Evolutionary conservation across 2,113 vertebrate genomes (phyloP).

Genomic region (Zootoca vivipara): DNA sequence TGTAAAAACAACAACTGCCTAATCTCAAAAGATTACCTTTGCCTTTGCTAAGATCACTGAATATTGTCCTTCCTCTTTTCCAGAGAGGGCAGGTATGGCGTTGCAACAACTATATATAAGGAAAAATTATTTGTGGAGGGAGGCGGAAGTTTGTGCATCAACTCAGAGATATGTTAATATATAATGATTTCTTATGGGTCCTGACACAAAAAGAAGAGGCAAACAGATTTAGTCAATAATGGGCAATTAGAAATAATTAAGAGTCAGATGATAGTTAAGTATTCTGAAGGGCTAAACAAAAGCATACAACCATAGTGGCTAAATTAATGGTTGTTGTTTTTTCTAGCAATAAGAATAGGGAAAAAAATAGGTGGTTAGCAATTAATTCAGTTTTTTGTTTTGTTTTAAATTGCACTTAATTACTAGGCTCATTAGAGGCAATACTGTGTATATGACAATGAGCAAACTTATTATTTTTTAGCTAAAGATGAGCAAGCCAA

Average conservation of each 20-base stretch:
- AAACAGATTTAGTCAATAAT: conserved; percentile 4
- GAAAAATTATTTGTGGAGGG: neutral
- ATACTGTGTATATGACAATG: conserved; percentile 41
- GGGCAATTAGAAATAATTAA: neutral
- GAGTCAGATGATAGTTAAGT: neutral
- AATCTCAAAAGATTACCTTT: neutral
- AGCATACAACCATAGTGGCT: neutral
- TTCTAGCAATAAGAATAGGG: conserved; percentile 2
- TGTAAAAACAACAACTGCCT: neutral
- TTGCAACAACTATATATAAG: neutral
- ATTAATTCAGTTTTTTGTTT: conserved; percentile 37
- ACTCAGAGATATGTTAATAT: neutral
- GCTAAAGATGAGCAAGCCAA: conserved; percentile 27
- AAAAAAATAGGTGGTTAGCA: conserved; percentile 24
- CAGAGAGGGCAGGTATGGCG: neutral
- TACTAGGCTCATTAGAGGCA: conserved; percentile 42
- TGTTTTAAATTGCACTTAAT: conserved; percentile 45
- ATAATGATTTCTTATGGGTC: neutral
- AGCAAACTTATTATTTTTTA: conserved; percentile 35
- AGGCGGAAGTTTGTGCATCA: neutral
- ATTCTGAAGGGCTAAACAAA: conserved; percentile 31
- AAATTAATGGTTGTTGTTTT: neutral
- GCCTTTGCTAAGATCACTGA: neutral
- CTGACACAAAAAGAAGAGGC: neutral
- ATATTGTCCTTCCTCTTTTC: neutral